Conservation (phyloP, 2,113 vertebrate genomes). For the Phrynocephalus versicolor region DNA sequence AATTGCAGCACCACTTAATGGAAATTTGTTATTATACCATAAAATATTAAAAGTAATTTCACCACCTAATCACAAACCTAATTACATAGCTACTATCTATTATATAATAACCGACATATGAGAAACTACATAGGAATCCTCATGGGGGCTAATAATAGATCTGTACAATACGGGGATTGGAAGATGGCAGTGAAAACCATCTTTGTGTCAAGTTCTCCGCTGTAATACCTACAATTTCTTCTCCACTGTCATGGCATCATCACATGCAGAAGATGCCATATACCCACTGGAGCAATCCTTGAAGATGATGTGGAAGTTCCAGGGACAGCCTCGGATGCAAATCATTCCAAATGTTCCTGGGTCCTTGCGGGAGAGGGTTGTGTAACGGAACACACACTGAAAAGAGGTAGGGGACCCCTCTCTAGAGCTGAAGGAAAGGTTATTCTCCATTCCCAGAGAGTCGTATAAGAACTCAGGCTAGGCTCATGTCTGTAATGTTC, state of each 20-base stretch:
- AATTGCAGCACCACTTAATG: neutral
- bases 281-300: neutral
- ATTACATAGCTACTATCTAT: neutral
- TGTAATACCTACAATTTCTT: neutral
- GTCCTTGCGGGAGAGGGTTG: neutral
- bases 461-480: neutral
- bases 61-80: slow-evolving; percentile 19
- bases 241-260: neutral
- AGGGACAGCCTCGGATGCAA: no score
- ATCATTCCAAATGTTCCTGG: no score
- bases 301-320: neutral
- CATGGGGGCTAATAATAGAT: neutral
- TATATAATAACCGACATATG: neutral
- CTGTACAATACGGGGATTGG: neutral
- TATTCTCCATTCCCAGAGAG: neutral
- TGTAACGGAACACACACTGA: neutral
- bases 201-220: neutral
- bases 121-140: neutral
- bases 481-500: neutral
- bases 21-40: neutral
- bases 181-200: neutral
- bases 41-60: neutral
- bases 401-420: neutral
- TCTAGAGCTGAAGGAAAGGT: neutral
- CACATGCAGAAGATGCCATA: neutral